Percentiles rank a stretch among this genome's conserved stretches.
Evolutionary conservation across 2,113 vertebrate species (phyloP).

Genomic region (Carassius gibelio): DNA sequence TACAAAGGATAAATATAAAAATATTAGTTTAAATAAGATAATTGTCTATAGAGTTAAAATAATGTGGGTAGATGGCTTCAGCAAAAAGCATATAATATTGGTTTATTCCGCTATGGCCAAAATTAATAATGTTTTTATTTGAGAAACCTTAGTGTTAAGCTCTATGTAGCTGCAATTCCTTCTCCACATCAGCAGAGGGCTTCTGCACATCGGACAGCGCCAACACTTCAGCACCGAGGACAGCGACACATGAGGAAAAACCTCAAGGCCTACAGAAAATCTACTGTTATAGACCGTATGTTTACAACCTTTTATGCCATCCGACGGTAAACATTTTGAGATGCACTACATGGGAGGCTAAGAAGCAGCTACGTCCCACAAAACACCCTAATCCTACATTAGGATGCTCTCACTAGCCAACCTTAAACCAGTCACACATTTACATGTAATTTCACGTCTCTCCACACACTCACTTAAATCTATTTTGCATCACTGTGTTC

Average conservation of each 20-base stretch:
- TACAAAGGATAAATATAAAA: neutral
- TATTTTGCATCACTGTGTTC: neutral
- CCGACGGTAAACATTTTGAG: neutral
- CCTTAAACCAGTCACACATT: neutral
- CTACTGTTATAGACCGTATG: neutral
- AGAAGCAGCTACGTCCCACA: neutral
- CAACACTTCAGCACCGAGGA: slow-evolving; percentile 11
- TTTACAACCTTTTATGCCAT: neutral
- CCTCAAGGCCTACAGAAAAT: neutral
- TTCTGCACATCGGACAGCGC: slow-evolving; percentile 10
- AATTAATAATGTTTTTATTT: neutral
- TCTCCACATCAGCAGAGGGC: slow-evolving; percentile 29
- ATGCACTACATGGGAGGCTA: neutral
- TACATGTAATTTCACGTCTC: neutral
- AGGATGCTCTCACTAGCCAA: neutral
- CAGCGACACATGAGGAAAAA: slow-evolving; percentile 6
- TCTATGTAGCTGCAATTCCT: neutral
- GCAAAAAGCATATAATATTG: neutral
- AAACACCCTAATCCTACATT: neutral
- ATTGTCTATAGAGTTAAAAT: neutral
- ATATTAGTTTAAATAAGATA: neutral
- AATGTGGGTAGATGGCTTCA: neutral
- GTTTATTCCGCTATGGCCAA: neutral
- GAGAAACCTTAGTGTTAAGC: neutral
- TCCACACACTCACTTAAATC: neutral